Base-by-base conservation (phyloP, 2,888 invertebrate genomes). In the Pinctada fucata region DNA sequence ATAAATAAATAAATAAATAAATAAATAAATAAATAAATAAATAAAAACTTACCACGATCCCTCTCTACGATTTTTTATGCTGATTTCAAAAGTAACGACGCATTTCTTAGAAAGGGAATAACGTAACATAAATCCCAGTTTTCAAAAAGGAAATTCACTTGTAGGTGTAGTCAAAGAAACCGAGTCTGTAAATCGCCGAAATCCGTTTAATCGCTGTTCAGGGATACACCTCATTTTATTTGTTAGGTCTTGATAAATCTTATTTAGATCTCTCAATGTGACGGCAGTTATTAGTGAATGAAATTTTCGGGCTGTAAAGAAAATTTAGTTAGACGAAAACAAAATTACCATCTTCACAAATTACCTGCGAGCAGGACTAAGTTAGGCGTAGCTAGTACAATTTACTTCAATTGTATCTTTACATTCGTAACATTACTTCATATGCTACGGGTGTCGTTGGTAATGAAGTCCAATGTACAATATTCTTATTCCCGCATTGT, bases 261-360 rank as follows among this genome's bases (percentile, higher is more conserved):
- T 80, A 85, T 86, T 84, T 84, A 83, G 83, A 66, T 74, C 58
- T 70, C 64, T 75, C 70, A 75, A 75, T 72, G 79, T 75, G 66
- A 58, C 71, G 58, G 58, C 8, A 68, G 67, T 71, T 72, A 74
- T 58, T 72, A 75, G 51, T 47, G 58, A 78, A 68, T 80, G 78
- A 75, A 75, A 72, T 83, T 80, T 76, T 65, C 71, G 77, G 79
- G 76, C 78, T 79, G 75, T 77, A 71, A 71, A 74, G 78, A 79
- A 86, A 83, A 84, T 82, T 83, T 81, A 73, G 80, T 84, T 86
- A 86, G 81, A 82, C 79, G 83, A 84, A 86, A 86, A 85, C 83
- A 85, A 83, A 86, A 84, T 86, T 86, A 86, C 81, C 79, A 80
- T 58, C 82, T 82, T 72, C 71, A 82, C 81, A 86, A 86, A 85